phyloP scores from a whole-genome alignment of 2,888 invertebrate species.

The Furcula furcula region DNA sequence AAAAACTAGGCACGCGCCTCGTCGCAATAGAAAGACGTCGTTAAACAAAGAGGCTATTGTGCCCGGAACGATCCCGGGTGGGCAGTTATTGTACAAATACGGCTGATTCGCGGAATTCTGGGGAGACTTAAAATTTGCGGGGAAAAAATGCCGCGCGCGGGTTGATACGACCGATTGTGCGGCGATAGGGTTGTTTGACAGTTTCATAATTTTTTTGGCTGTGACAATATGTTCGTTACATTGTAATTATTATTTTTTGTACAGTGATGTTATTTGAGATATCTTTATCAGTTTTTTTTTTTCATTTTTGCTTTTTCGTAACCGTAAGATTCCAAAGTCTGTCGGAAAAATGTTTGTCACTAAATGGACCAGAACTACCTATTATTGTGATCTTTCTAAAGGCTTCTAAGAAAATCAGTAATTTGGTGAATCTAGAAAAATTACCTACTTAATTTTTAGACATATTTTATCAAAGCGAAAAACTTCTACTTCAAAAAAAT shows the following conservation, averaged over 20 bases:
- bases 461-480: too few relatives aligned
- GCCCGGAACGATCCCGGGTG: constrained; percentile 50
- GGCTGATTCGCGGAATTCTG: constrained; percentile 67
- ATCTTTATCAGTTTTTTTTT: too few relatives aligned
- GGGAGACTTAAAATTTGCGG: constrained; percentile 70
- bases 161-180: constrained; percentile 46
- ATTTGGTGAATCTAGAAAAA: too few relatives aligned
- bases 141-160: constrained; percentile 61
- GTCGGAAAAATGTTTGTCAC: too few relatives aligned
- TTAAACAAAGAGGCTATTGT: constrained; percentile 75
- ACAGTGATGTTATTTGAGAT: neutral
- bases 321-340: too few relatives aligned
- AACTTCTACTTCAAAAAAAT: too few relatives aligned
- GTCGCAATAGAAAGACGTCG: constrained; percentile 68
- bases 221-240: constrained; percentile 21
- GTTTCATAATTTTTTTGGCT: constrained; percentile 11
- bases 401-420: too few relatives aligned
- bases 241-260: neutral
- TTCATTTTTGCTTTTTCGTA: too few relatives aligned
- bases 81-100: constrained; percentile 71
- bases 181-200: constrained; percentile 54
- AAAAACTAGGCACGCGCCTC: constrained; percentile 62
- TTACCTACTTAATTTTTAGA: too few relatives aligned
- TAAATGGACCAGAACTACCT: too few relatives aligned
- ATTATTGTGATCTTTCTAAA: too few relatives aligned